phyloP scores from a whole-genome alignment of 2,888 invertebrate genomes.

The Holacanthella duospinosa region DNA sequence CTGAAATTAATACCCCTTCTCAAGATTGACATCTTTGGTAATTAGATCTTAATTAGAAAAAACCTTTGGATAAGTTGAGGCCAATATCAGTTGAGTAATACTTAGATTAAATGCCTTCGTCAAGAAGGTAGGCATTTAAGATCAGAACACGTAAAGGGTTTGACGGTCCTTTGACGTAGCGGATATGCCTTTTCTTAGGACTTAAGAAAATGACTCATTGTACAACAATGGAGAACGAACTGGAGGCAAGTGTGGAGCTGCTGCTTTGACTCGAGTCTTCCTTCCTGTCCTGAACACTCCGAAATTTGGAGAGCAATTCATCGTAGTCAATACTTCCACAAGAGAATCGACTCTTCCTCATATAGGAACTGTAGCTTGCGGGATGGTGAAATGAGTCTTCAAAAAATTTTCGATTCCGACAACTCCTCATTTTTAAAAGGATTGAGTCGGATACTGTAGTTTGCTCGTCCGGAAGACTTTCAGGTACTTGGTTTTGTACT shows the following conservation, averaged over 20 bases:
- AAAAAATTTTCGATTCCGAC: constrained; percentile 22
- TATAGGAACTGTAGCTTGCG: constrained; percentile 11
- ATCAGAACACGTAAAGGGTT: too few species aligned
- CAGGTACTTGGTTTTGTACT: constrained; percentile 27
- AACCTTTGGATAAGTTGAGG: too few species aligned
- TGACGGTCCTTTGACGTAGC: neutral
- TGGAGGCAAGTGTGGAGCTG: constrained; percentile 29
- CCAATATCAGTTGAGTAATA: too few species aligned
- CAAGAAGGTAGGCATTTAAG: too few species aligned
- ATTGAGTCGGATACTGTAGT: constrained; percentile 29
- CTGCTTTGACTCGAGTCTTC: constrained; percentile 26
- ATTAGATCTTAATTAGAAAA: too few species aligned
- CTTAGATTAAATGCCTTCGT: too few species aligned
- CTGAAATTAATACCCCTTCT: too few species aligned
- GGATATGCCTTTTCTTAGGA: neutral
- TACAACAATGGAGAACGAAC: constrained; percentile 31
- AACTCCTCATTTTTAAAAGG: constrained; percentile 24
- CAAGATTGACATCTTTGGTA: too few species aligned
- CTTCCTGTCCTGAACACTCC: constrained; percentile 22
- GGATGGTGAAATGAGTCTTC: constrained; percentile 21
- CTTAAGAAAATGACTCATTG: constrained; percentile 16
- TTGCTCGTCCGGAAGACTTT: constrained; percentile 25
- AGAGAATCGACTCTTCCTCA: constrained; percentile 21
- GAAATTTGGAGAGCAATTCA: constrained; percentile 25
- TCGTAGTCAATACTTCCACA: constrained; percentile 27